phyloP scores from a whole-genome alignment of 1,140 invertebrate genomes.

The Phymastichus coffea region DNA sequence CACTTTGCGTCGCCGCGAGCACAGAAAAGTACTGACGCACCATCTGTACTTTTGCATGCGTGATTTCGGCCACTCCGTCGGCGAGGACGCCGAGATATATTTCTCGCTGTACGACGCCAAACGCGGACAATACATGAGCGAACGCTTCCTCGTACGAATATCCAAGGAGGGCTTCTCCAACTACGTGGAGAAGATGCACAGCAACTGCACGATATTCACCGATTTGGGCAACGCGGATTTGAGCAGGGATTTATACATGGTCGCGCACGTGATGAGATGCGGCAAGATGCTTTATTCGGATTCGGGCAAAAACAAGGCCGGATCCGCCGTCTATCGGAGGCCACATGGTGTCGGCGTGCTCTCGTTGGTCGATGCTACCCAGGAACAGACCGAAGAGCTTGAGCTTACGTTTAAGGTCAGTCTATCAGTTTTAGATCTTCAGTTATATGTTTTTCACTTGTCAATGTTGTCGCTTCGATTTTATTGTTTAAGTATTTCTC shows the following conservation, averaged over 20 bases:
- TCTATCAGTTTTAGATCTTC: too few species aligned
- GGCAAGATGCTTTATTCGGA: slow-evolving; percentile 85
- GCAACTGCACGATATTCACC: slow-evolving; percentile 86
- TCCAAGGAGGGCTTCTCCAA: slow-evolving; percentile 88
- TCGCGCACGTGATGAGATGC: slow-evolving; percentile 85
- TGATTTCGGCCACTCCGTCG: slow-evolving; percentile 81
- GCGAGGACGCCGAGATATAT: slow-evolving; percentile 86
- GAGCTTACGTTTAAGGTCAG: slow-evolving; percentile 70
- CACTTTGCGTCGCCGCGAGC: slow-evolving; percentile 68
- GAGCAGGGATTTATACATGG: slow-evolving; percentile 78
- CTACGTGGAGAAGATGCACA: slow-evolving; percentile 84
- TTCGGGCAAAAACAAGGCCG: slow-evolving; percentile 68
- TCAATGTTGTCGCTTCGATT: background rate
- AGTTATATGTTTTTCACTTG: too few species aligned
- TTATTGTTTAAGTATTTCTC: background rate
- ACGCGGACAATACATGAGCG: slow-evolving; percentile 72
- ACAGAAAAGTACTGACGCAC: slow-evolving; percentile 72
- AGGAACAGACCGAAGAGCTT: slow-evolving; percentile 62
- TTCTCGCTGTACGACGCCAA: slow-evolving; percentile 83
- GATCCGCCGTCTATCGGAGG: slow-evolving; percentile 65
- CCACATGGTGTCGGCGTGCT: slow-evolving; percentile 85
- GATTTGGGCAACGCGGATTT: slow-evolving; percentile 81
- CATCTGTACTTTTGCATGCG: slow-evolving; percentile 86
- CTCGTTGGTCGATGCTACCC: slow-evolving; percentile 63
- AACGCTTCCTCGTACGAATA: slow-evolving; percentile 84